Base-by-base conservation (phyloP, 2,113 vertebrate species). In the Seriola dumerili region DNA sequence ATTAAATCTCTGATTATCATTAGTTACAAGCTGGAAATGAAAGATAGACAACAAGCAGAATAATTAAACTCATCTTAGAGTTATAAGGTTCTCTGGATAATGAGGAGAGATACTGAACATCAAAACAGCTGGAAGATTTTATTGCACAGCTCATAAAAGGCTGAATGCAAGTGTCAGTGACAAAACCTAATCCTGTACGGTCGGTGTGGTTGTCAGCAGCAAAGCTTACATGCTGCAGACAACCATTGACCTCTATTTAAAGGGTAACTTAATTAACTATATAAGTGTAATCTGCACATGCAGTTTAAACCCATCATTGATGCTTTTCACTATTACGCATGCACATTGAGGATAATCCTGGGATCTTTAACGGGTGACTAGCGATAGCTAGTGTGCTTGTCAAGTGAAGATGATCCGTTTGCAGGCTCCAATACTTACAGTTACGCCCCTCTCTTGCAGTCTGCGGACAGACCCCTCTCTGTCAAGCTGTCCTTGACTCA, bases 61-160 rank as follows among this genome's bases (percentile, higher is more conserved):
- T 83, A n/a, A 80, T 54, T 67, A 65, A 74, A 38, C 2, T 65
- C 3, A 29, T 65, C 23, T 75, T 61, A 10, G 38, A 66, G 76
- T 72, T 17, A 13, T 23, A 52, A 19, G 57, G 5, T 66, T 68
- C 6, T 23, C 12, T 40, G 0, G 2, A 64, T 29, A 46, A 76
- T 16, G 64, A 78, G 14, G 34, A 57, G 12, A 80, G 3, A n/a
- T 2, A n/a, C 25, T 59, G 17, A 48, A 32, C 3, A 13, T 46
- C 48, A 16, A 13, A 23, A 34, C 65, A 55, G 42, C 64, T 58
- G 38, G 50, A 62, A 48, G 16, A 40, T 76, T 34, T 69, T 32
- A 32, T 9, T 29, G 68, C 23, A 3, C 16, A 44, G 32, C 59
- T 72, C 1, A 23, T 67, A 25, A 58, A 61, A 42, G 21, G 19